Evolutionary conservation across 2,888 invertebrate genomes (phyloP), one percentile per base, ranked within the genome.

Genomic region (Andrena camellia): DNA sequence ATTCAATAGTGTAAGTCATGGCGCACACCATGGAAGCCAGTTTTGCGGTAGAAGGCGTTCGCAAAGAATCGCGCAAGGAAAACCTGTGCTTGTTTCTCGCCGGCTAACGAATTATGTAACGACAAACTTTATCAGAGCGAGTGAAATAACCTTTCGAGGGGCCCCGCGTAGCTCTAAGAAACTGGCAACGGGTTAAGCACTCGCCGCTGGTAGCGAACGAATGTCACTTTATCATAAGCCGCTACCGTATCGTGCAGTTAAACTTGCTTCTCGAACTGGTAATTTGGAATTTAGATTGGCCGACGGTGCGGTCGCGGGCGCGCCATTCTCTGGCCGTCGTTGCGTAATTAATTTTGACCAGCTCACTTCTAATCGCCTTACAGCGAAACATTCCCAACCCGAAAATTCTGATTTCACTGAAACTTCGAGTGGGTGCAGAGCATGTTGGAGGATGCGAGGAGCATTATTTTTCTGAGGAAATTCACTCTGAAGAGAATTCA

Each of bases 211-310:
- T 67, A 62, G 82, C 33, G 71, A 78, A 78, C 60, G 64, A 83
- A 78, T 78, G 71, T 70, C 75, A 59, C 73, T 84, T 84, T 83
- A 83, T 84, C 84, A 70, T 73, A 70, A 76, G 54, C 70, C 59
- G 84, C 72, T 50, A 68, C 75, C 72, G 71, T 84, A 59, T 75
- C 83, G 62, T 69, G 70, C 66, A 80, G 83, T 84, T 84, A 84
- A 84, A 76, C 76, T 79, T 57, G 79, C 75, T 72, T 73, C 76
- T 48, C 71, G 62, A 50, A 60, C 72, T 67, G 68, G 71, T 66
- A 76, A 83, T 84, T 80, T 80, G 73, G 70, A 83, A 83, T 84
- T 83, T 60, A 79, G 72, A 83, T 75, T 75, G 83, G 75, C 71
- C 83, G 83, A 83, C 69, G 57, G 83, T 78, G 83, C 84, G 76